Evolutionary conservation across 2,113 vertebrate genomes (phyloP).

Genomic region (Phyllopteryx taeniolatus): DNA sequence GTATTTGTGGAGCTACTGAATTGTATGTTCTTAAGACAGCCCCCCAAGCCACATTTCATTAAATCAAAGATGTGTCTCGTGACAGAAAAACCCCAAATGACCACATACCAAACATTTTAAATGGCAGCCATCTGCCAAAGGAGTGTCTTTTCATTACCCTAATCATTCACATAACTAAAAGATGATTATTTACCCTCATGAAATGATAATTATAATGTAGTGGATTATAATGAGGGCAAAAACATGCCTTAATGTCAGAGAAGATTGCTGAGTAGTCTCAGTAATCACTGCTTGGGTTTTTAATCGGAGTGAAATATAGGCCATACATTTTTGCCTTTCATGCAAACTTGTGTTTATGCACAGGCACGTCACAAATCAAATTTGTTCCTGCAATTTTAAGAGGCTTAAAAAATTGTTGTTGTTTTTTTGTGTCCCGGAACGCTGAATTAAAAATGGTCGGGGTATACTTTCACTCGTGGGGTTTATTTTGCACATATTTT

Average conservation of each 20-base stretch:
- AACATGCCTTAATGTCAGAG: constrained; percentile 73
- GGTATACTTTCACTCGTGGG: constrained; percentile 63
- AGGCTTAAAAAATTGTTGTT: constrained; percentile 74
- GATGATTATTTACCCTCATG: constrained; percentile 69
- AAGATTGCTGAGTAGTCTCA: constrained; percentile 76
- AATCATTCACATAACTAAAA: constrained; percentile 75
- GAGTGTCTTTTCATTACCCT: constrained; percentile 59
- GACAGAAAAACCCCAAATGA: constrained; percentile 66
- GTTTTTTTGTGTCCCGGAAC: constrained; percentile 63
- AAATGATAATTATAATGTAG: constrained; percentile 79
- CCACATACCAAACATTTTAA: constrained; percentile 58
- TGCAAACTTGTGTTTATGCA: constrained; percentile 75
- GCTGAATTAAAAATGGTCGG: constrained; percentile 69
- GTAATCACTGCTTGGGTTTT: constrained; percentile 78
- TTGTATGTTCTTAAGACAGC: constrained; percentile 48
- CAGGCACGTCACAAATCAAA: constrained; percentile 67
- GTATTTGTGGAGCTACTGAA: constrained; percentile 56
- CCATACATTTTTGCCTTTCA: constrained; percentile 77
- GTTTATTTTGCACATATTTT: constrained; percentile 63
- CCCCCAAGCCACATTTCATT: constrained; percentile 63
- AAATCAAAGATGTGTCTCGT: constrained; percentile 64
- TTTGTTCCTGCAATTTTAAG: constrained; percentile 74
- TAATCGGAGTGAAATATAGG: constrained; percentile 77
- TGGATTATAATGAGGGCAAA: constrained; percentile 73
- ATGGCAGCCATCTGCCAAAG: constrained; percentile 69